phyloP scores from a whole-genome alignment of 2,797 vertebrate species.

The Philypnodon macrostomus region DNA sequence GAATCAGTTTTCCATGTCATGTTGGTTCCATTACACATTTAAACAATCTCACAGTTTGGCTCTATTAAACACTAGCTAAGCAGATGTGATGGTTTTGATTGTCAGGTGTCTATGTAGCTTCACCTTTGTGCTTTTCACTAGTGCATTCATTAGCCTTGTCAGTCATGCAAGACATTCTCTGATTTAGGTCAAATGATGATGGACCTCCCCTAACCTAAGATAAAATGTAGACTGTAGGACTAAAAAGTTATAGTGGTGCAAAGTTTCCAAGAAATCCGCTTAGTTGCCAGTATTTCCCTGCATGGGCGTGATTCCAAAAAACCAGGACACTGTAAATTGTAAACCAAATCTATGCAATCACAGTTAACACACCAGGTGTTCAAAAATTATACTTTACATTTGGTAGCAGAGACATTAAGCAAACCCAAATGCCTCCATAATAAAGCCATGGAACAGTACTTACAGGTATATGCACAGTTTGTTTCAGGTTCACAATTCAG shows the following conservation, averaged over 20 bases:
- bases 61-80: conserved; percentile 1
- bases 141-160: conserved; percentile 6
- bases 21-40: not conserved
- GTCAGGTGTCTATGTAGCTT: conserved; percentile 7
- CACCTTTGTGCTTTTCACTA: not conserved
- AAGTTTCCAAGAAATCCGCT: too few relatives aligned
- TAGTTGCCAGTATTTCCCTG: too few relatives aligned
- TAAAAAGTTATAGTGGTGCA: too few relatives aligned
- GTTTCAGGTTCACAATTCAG: conserved; percentile 33
- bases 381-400: too few relatives aligned
- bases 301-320: too few relatives aligned
- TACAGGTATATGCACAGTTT: conserved; percentile 14
- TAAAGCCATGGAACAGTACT: conserved; percentile 20
- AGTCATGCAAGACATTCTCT: not conserved
- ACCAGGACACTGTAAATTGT: too few relatives aligned
- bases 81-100: conserved; percentile 1
- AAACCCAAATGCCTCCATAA: conserved; percentile 12
- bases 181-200: not conserved
- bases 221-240: not conserved
- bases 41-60: conserved; percentile 4
- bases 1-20: too few relatives aligned
- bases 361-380: too few relatives aligned
- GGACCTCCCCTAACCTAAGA: not conserved
- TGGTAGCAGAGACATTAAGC: too few relatives aligned
- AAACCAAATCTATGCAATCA: too few relatives aligned